Percentiles rank a stretch among this genome's conserved stretches.
These are phyloP conservation scores for Tapirus terrestris DNA, from an alignment of 2,113 vertebrate genomes.

Conservation along the genomic window DNA sequence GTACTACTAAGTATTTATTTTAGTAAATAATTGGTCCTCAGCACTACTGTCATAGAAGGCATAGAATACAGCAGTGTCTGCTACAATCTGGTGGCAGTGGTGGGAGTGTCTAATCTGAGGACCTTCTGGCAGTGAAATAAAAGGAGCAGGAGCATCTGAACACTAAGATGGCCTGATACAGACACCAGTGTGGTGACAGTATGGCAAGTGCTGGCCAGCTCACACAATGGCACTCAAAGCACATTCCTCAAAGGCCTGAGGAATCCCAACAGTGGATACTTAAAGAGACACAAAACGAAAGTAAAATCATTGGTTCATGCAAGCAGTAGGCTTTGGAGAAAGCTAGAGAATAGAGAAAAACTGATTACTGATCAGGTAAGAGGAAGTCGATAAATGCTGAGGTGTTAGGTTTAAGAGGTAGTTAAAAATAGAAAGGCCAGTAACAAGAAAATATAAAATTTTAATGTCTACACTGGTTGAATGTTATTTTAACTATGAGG, in stretches of 20 bases:
- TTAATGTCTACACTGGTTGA: not conserved
- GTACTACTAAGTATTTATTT: not conserved
- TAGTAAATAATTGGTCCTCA: not conserved
- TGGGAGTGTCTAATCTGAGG: not conserved
- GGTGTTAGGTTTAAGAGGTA: not conserved
- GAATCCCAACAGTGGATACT: not conserved
- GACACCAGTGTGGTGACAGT: not conserved
- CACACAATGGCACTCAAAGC: not conserved
- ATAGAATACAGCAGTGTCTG: not conserved
- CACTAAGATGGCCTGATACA: not conserved
- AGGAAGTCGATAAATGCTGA: not conserved
- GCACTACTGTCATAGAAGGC: not conserved
- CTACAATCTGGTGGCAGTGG: no score
- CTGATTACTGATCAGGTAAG: not conserved
- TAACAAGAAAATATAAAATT: not conserved
- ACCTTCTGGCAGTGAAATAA: not conserved
- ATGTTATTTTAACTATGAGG: not conserved
- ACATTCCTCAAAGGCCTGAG: not conserved
- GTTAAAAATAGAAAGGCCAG: slow-evolving; percentile 8
- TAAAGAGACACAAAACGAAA: not conserved
- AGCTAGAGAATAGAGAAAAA: not conserved
- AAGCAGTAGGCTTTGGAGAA: not conserved
- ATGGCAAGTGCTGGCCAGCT: not conserved
- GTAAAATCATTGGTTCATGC: not conserved
- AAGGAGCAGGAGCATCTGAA: not conserved